phyloP scores from a whole-genome alignment of 2,113 vertebrate species.

The Phaethornis superciliosus region DNA sequence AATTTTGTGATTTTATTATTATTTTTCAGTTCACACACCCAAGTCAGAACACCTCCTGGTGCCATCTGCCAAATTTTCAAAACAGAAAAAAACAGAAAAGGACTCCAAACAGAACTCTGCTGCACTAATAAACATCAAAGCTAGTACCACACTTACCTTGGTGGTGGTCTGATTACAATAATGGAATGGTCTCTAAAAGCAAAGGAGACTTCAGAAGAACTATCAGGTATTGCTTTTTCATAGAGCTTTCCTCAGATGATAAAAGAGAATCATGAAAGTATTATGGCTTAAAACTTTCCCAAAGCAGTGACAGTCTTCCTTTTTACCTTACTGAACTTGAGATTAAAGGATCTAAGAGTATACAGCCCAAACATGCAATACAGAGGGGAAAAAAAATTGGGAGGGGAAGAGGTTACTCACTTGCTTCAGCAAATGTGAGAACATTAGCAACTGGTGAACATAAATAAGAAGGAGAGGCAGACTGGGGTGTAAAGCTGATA shows the following conservation, averaged over 20 bases:
- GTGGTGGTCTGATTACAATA: background rate
- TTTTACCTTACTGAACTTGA: background rate
- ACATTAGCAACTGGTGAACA: background rate
- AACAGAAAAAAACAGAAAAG: background rate
- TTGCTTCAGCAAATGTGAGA: background rate
- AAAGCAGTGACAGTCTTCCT: background rate
- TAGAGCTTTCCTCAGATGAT: background rate
- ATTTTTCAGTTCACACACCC: background rate
- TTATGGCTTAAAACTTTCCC: background rate
- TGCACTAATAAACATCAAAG: background rate
- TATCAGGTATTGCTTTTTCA: background rate
- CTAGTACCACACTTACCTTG: background rate
- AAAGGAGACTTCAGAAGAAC: background rate
- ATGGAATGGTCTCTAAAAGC: background rate
- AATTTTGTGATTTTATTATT: background rate
- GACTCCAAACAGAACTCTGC: background rate
- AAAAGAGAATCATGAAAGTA: background rate
- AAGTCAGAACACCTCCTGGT: background rate
- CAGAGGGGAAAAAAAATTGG: background rate
- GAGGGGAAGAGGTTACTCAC: background rate
- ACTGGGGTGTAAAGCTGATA: background rate
- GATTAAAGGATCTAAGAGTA: background rate
- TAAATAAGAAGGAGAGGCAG: background rate
- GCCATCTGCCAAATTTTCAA: background rate
- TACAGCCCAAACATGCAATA: rapidly evolving